Percentiles rank a stretch among this genome's conserved stretches.
phyloP scores from a whole-genome alignment of 2,113 vertebrate species.

The Callionymus lyra region DNA sequence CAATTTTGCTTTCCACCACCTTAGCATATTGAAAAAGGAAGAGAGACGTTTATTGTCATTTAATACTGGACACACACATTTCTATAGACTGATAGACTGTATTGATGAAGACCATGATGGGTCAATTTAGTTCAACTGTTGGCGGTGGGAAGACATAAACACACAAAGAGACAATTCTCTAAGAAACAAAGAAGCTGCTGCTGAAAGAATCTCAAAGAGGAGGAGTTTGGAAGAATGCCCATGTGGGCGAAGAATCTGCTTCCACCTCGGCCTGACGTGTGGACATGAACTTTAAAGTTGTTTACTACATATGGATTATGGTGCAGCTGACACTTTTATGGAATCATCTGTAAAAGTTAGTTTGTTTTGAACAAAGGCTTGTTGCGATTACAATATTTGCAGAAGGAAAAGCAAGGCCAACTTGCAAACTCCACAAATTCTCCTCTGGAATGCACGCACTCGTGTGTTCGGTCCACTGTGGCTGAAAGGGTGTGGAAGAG shows the following conservation, averaged over 20 bases:
- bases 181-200: slow-evolving; percentile 37
- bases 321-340: slow-evolving; percentile 5
- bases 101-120: slow-evolving; percentile 5
- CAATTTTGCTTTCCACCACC: too few relatives aligned
- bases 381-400: too few relatives aligned
- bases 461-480: slow-evolving; percentile 27
- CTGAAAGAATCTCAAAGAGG: slow-evolving; percentile 29
- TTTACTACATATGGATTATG: slow-evolving; percentile 27
- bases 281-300: slow-evolving; percentile 33
- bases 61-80: too few relatives aligned
- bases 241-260: slow-evolving; percentile 44
- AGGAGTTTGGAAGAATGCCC: slow-evolving; percentile 46
- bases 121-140: slow-evolving; percentile 8
- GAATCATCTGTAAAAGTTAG: neutral
- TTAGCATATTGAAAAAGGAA: too few relatives aligned
- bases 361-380: too few relatives aligned
- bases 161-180: slow-evolving; percentile 22
- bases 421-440: slow-evolving; percentile 34
- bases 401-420: slow-evolving; percentile 35
- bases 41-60: too few relatives aligned
- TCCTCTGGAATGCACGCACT: slow-evolving; percentile 41
- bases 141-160: neutral
- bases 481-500: slow-evolving; percentile 27
- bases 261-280: slow-evolving; percentile 29
- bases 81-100: too few relatives aligned